These are phyloP conservation scores for Drosophila eugracilis DNA, from an alignment of 1,140 invertebrate genomes.

Conservation along the genomic window DNA sequence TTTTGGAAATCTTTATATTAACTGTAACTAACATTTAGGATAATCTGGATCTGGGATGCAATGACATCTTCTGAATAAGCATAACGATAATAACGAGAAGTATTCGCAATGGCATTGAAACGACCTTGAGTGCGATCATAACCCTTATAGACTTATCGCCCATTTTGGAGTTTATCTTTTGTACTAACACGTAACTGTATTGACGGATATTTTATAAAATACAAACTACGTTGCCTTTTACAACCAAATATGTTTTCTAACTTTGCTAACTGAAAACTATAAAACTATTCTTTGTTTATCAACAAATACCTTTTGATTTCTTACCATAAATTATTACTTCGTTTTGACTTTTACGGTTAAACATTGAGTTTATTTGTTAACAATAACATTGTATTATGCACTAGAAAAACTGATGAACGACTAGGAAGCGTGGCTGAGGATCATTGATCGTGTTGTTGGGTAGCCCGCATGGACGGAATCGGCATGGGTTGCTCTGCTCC, in stretches of 20 bases:
- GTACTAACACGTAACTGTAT: conserved; percentile 70
- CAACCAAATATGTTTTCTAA: neutral
- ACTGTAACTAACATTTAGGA: conserved; percentile 28
- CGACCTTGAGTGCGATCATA: conserved; percentile 36
- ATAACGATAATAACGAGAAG: conserved; percentile 38
- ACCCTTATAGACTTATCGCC: conserved; percentile 41
- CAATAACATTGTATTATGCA: conserved; percentile 56
- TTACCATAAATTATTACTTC: too few relatives aligned
- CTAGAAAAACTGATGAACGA: conserved; percentile 61
- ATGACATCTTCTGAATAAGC: conserved; percentile 19
- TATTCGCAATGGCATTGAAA: conserved; percentile 54
- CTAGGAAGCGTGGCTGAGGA: conserved; percentile 53
- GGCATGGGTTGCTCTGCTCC: conserved; percentile 40
- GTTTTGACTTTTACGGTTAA: conserved; percentile 24
- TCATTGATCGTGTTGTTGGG: conserved; percentile 14
- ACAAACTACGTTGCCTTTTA: conserved; percentile 34
- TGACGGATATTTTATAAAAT: conserved; percentile 50
- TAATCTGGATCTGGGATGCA: conserved; percentile 20
- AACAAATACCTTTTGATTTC: too few relatives aligned
- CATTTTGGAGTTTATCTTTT: conserved; percentile 62
- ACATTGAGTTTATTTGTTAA: conserved; percentile 60
- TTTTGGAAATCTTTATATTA: conserved; percentile 19
- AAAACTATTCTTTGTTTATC: too few relatives aligned
- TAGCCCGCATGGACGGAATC: conserved; percentile 75
- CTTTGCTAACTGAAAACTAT: too few relatives aligned